Evolutionary conservation across 2,888 invertebrate genomes (phyloP).

Genomic region (Lepidochrysops patricia): DNA sequence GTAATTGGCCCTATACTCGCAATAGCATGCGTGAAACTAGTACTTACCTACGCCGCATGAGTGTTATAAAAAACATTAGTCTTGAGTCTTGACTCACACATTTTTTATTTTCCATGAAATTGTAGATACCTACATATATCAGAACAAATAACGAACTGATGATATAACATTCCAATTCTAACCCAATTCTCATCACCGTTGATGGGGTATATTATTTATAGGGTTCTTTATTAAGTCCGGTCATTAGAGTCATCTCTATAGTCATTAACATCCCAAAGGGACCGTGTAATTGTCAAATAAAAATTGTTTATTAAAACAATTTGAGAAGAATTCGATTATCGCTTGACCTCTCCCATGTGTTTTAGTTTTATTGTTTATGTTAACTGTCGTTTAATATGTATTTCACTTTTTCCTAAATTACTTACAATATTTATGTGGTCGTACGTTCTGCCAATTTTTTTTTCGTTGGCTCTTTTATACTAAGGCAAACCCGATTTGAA

Average conservation of each 20-base stretch:
- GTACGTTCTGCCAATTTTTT: too few species aligned
- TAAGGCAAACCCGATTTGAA: too few species aligned
- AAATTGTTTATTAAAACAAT: conserved; percentile 64
- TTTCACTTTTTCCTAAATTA: neutral
- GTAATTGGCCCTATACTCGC: too few species aligned
- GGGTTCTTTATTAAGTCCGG: conserved; percentile 26
- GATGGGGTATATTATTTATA: conserved; percentile 29
- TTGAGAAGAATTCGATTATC: neutral
- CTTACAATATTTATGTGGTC: too few species aligned
- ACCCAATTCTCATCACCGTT: conserved; percentile 23
- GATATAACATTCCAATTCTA: conserved; percentile 22
- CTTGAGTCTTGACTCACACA: too few species aligned
- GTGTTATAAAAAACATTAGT: too few species aligned
- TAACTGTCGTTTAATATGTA: neutral
- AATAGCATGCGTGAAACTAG: too few species aligned
- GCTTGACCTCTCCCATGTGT: neutral
- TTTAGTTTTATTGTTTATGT: neutral
- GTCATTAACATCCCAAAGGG: conserved; percentile 71
- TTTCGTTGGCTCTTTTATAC: too few species aligned
- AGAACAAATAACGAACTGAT: conserved; percentile 15
- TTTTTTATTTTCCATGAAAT: too few species aligned
- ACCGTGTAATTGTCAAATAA: conserved; percentile 73
- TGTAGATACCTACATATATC: neutral
- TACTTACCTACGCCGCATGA: too few species aligned
- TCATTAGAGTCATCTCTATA: conserved; percentile 38